Evolutionary conservation across 2,113 vertebrate species (phyloP).

Genomic region (Pogona vitticeps): DNA sequence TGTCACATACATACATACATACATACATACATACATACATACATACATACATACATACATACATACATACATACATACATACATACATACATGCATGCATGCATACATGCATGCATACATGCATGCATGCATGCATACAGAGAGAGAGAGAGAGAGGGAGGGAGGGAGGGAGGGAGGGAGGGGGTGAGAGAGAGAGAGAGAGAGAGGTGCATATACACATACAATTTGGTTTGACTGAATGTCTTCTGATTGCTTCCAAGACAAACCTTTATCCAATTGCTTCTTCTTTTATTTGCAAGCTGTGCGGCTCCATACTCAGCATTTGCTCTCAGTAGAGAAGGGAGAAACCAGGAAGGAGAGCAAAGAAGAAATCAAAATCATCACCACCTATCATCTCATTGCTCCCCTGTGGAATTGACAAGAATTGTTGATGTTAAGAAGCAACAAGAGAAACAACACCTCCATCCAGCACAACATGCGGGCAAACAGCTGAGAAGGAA

Average conservation of each 20-base stretch:
- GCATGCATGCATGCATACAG: not conserved
- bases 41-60: not conserved
- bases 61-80: not conserved
- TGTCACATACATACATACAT: not conserved
- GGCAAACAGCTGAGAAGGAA: not conserved
- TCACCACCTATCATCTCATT: not conserved
- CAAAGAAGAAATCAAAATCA: not conserved
- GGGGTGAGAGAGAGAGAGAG: not conserved
- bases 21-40: not conserved
- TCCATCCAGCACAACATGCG: rapidly evolving
- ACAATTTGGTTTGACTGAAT: not conserved
- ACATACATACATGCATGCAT: not conserved
- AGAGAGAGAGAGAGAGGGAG: not conserved
- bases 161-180: not conserved
- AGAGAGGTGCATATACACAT: not conserved
- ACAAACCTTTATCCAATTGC: slow-evolving; percentile 19
- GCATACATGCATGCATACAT: not conserved
- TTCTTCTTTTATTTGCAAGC: slow-evolving; percentile 56
- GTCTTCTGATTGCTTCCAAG: slow-evolving; percentile 36
- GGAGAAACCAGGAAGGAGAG: slow-evolving; percentile 24
- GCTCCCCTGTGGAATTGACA: slow-evolving; percentile 30
- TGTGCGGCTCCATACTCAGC: slow-evolving; percentile 26
- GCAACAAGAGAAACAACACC: not conserved
- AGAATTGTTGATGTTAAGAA: not conserved
- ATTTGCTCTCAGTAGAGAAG: slow-evolving; percentile 35